Conservation (phyloP, 2,113 vertebrate genomes). For the Hemicordylus capensis region DNA sequence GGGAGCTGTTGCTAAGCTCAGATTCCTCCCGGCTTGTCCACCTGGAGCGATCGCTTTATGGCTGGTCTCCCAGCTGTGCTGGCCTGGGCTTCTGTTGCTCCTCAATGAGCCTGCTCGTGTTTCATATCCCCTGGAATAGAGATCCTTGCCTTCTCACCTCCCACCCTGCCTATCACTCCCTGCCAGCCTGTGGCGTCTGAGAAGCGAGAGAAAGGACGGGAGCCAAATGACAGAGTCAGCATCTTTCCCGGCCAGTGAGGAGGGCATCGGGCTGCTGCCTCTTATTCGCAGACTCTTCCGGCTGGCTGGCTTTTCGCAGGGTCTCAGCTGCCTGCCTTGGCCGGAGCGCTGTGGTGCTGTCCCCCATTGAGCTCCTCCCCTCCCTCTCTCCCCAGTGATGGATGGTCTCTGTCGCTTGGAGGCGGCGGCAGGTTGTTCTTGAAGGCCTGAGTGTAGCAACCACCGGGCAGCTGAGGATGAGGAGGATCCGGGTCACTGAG, state of each 20-base stretch:
- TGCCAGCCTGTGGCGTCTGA: slow-evolving; percentile 12
- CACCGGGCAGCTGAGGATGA: background rate
- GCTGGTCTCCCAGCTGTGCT: background rate
- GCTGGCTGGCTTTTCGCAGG: slow-evolving; percentile 20
- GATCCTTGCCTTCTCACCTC: background rate
- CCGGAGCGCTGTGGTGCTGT: background rate
- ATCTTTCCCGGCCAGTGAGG: slow-evolving; percentile 26
- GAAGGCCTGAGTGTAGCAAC: background rate
- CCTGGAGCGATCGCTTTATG: background rate
- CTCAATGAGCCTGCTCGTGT: background rate
- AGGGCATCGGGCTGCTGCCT: slow-evolving; percentile 38
- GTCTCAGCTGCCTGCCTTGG: slow-evolving; percentile 6
- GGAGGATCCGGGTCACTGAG: background rate
- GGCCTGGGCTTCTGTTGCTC: background rate
- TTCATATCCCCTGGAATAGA: background rate
- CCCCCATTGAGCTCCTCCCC: background rate
- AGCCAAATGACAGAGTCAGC: slow-evolving; percentile 51
- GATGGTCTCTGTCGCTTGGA: background rate
- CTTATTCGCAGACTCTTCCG: background rate
- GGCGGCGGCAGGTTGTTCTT: background rate
- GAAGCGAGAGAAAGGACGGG: background rate
- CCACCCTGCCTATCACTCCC: background rate
- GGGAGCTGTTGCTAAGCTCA: background rate
- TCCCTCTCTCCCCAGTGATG: background rate
- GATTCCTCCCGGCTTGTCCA: background rate